Evolutionary conservation across 1,140 invertebrate species (phyloP).

Genomic region (Leucophenga varia): DNA sequence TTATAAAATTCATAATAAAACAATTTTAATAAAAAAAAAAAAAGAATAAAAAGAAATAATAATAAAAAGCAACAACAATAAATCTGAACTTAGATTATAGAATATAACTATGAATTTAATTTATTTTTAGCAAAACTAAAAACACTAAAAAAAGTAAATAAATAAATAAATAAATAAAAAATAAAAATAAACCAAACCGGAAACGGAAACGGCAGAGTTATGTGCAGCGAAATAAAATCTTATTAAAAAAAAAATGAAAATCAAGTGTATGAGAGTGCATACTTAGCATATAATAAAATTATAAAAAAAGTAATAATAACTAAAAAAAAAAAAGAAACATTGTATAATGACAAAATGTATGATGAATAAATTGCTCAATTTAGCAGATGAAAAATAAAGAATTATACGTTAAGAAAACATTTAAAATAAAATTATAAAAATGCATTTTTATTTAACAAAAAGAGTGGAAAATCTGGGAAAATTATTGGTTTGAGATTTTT

Average conservation of each 20-base stretch:
- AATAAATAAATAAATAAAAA: background rate
- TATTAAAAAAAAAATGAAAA: conserved; percentile 32
- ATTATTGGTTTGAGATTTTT: background rate
- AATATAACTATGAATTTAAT: conserved; percentile 52
- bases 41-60: too few species aligned
- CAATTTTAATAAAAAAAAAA: conserved; percentile 10
- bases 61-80: conserved; percentile 45
- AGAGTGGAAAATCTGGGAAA: background rate
- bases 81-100: conserved; percentile 40
- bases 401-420: conserved; percentile 54
- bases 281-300: conserved; percentile 37
- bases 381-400: conserved; percentile 52
- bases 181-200: conserved; percentile 21
- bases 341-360: background rate
- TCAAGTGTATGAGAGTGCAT: too few species aligned
- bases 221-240: background rate
- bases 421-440: conserved; percentile 23
- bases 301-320: conserved; percentile 18
- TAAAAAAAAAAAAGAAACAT: too few species aligned
- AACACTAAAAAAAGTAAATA: conserved; percentile 2
- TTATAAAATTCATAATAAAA: conserved; percentile 39
- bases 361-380: conserved; percentile 39
- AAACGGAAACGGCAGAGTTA: conserved; percentile 29
- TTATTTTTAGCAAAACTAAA: conserved; percentile 46
- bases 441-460: conserved; percentile 6